Percentiles rank a stretch among this genome's conserved stretches.
These are phyloP conservation scores for Amiota minor DNA, from an alignment of 2,888 invertebrate species.

Conservation along the genomic window DNA sequence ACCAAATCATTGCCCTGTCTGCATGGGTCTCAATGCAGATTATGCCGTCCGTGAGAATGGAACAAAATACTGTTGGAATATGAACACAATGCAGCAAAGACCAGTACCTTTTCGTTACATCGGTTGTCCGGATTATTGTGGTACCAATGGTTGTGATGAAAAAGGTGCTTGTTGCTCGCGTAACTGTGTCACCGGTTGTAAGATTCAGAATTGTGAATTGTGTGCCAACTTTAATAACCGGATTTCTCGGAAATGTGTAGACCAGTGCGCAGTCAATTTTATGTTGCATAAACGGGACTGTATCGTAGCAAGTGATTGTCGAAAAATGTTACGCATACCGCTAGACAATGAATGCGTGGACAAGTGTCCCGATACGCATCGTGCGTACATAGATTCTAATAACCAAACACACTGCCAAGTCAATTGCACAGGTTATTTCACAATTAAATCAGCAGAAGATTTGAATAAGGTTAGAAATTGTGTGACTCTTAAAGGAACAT, in stretches of 20 bases:
- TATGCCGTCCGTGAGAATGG: slow-evolving; percentile 38
- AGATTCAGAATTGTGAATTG: slow-evolving; percentile 76
- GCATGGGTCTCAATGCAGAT: slow-evolving; percentile 63
- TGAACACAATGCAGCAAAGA: slow-evolving; percentile 64
- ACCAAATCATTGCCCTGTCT: slow-evolving; percentile 80
- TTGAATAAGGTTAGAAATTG: slow-evolving; percentile 77
- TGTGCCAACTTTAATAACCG: slow-evolving; percentile 55
- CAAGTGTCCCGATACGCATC: slow-evolving; percentile 78
- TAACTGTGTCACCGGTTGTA: slow-evolving; percentile 87
- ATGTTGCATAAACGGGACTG: slow-evolving; percentile 54
- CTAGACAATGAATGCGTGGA: slow-evolving; percentile 76
- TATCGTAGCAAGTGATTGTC: slow-evolving; percentile 54
- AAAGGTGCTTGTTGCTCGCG: slow-evolving; percentile 83
- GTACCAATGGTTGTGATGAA: slow-evolving; percentile 73
- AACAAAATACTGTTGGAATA: slow-evolving; percentile 84
- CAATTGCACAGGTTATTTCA: slow-evolving; percentile 57
- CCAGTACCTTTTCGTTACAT: slow-evolving; percentile 35
- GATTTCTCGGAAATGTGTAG: slow-evolving; percentile 58
- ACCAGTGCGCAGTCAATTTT: slow-evolving; percentile 54
- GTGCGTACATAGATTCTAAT: slow-evolving; percentile 29
- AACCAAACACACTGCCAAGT: slow-evolving; percentile 47
- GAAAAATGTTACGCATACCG: slow-evolving; percentile 47
- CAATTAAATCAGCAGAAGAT: slow-evolving; percentile 52
- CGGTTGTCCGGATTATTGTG: slow-evolving; percentile 76
- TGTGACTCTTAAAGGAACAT: slow-evolving; percentile 79